Conservation (phyloP, 2,113 vertebrate species). For the Spheniscus mendiculus region DNA sequence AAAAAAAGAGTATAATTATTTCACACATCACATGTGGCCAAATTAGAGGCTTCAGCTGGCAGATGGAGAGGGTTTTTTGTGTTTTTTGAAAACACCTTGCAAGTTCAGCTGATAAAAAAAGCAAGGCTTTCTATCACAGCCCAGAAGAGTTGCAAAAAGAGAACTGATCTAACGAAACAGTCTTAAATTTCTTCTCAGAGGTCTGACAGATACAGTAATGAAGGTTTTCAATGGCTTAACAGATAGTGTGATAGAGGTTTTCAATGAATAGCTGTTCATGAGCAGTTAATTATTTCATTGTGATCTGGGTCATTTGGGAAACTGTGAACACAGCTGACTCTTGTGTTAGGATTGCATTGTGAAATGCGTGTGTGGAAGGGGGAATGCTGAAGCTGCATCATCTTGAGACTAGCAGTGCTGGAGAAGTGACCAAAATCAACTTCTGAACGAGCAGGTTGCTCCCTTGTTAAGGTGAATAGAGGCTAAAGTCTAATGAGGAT, state of each 20-base stretch:
- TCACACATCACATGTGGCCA: neutral
- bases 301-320: conserved; percentile 34
- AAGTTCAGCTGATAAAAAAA: neutral
- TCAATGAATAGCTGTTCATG: conserved; percentile 20
- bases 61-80: neutral
- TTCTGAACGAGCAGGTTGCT: neutral
- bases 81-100: neutral
- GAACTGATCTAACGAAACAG: neutral
- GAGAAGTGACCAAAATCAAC: neutral
- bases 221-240: neutral
- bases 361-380: neutral
- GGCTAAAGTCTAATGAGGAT: neutral
- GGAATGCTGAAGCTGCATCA: neutral
- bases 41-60: neutral
- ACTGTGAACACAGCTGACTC: neutral
- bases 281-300: conserved; percentile 42
- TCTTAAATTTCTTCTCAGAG: neutral
- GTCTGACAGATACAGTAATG: neutral
- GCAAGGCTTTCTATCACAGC: neutral
- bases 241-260: neutral
- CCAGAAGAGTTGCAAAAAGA: neutral
- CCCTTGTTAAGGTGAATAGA: neutral
- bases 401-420: neutral
- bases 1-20: neutral
- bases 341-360: neutral